Evolutionary conservation across 2,888 invertebrate species (phyloP).

Genomic region (Drosophila recens): DNA sequence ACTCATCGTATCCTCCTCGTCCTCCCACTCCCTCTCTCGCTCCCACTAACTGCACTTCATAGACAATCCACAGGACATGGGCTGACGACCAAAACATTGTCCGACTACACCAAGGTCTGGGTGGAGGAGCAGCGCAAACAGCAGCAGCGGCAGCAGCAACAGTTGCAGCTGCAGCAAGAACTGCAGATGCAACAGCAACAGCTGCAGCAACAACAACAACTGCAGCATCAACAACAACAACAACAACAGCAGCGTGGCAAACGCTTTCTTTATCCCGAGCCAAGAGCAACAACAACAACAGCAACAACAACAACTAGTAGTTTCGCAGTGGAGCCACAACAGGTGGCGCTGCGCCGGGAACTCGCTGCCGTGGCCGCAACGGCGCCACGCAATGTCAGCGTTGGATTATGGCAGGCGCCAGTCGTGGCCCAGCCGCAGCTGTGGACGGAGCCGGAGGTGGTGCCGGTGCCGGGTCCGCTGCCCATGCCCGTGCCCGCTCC

Average conservation of each 20-base stretch:
- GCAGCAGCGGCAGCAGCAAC: neutral
- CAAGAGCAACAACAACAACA: neutral
- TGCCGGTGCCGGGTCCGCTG: constrained; percentile 16
- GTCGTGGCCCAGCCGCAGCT: constrained; percentile 8
- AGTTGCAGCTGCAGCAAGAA: neutral
- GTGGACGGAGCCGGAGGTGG: constrained; percentile 26
- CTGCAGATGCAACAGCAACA: constrained; percentile 4
- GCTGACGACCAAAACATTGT: neutral
- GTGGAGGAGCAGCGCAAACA: constrained; percentile 35
- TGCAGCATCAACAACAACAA: constrained; percentile 6
- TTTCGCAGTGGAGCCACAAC: neutral
- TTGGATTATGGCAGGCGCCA: constrained; percentile 44
- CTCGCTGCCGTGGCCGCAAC: constrained; percentile 49
- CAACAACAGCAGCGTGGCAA: constrained; percentile 3
- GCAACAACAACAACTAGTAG: neutral
- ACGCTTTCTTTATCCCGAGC: neutral
- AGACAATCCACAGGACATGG: constrained; percentile 5
- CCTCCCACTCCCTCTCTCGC: constrained; percentile 9
- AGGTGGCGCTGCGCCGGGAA: constrained; percentile 24
- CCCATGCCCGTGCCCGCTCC: constrained; percentile 7
- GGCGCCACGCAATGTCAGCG: constrained; percentile 24
- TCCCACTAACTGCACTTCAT: constrained; percentile 19
- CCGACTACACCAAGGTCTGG: constrained; percentile 23
- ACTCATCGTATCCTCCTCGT: constrained; percentile 20
- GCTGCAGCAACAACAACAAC: neutral